Conservation (phyloP, 2,113 vertebrate species). For the Ptychochromis oligacanthus region DNA sequence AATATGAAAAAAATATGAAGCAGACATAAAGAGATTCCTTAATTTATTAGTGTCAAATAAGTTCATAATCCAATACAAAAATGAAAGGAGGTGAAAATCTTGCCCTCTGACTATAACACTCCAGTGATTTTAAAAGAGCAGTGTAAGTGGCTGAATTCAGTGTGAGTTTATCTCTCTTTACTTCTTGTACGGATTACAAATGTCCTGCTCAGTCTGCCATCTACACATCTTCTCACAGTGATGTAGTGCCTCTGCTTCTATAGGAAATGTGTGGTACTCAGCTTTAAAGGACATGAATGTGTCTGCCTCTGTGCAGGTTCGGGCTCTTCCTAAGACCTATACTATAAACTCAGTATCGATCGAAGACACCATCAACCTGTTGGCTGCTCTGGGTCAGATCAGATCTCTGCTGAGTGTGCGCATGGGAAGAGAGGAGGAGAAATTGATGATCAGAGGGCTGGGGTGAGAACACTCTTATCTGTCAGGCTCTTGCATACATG, state of each 20-base stretch:
- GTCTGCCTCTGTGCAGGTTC: slow-evolving; percentile 75
- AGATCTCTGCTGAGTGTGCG: slow-evolving; percentile 93
- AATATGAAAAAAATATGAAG: too few species aligned
- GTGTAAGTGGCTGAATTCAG: not conserved
- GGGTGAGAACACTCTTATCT: slow-evolving; percentile 79
- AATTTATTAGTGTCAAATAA: too few species aligned
- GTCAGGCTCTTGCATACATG: not conserved
- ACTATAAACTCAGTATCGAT: slow-evolving; percentile 94
- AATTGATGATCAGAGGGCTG: slow-evolving; percentile 96
- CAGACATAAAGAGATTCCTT: too few species aligned
- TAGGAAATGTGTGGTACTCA: not conserved
- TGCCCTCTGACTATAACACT: not conserved
- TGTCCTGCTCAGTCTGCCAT: not conserved
- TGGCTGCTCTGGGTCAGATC: slow-evolving; percentile 95
- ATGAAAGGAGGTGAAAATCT: too few species aligned
- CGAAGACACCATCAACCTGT: slow-evolving; percentile 93
- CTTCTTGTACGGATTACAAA: not conserved
- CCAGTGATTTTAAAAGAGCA: not conserved
- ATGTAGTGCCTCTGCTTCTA: not conserved
- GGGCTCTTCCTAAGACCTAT: slow-evolving; percentile 94
- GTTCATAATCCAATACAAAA: too few species aligned
- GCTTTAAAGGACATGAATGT: not conserved
- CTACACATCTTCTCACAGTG: not conserved
- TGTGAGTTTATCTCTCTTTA: not conserved
- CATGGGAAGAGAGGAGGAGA: slow-evolving; percentile 96